Conservation (phyloP, 2,888 invertebrate species). For the Eupithecia dodoneata region DNA sequence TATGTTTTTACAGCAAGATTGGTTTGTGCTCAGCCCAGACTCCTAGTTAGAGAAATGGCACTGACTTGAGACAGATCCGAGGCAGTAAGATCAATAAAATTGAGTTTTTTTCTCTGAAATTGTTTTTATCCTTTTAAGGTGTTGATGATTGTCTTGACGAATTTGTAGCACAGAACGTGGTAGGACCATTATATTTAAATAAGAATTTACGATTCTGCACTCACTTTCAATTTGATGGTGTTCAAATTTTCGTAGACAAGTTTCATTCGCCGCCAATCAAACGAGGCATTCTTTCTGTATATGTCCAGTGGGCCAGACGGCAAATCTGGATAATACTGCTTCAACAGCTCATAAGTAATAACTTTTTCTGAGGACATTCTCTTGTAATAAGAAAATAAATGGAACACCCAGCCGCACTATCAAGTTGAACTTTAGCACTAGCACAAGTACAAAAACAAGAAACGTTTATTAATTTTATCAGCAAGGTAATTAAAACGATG, state of each 20-base stretch:
- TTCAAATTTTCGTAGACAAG: conserved; percentile 67
- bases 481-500: neutral
- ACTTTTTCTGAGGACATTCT: conserved; percentile 46
- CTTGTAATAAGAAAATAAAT: neutral
- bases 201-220: neutral
- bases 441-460: neutral
- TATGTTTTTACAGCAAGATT: too few species aligned
- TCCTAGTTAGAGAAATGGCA: too few species aligned
- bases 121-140: too few species aligned
- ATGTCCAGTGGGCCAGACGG: conserved; percentile 86
- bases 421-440: conserved; percentile 1
- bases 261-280: conserved; percentile 87
- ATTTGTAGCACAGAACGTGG: neutral
- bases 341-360: conserved; percentile 61
- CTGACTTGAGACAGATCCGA: too few species aligned
- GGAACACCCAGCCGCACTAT: neutral
- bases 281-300: conserved; percentile 86
- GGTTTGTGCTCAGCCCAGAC: too few species aligned
- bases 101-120: too few species aligned
- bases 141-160: too few species aligned
- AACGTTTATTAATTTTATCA: neutral
- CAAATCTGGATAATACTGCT: conserved; percentile 82
- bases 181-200: neutral
- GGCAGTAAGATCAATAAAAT: too few species aligned
- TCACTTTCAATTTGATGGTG: conserved; percentile 72